Evolutionary conservation across 2,113 vertebrate genomes (phyloP).

Genomic region (Opisthocomus hoazin): DNA sequence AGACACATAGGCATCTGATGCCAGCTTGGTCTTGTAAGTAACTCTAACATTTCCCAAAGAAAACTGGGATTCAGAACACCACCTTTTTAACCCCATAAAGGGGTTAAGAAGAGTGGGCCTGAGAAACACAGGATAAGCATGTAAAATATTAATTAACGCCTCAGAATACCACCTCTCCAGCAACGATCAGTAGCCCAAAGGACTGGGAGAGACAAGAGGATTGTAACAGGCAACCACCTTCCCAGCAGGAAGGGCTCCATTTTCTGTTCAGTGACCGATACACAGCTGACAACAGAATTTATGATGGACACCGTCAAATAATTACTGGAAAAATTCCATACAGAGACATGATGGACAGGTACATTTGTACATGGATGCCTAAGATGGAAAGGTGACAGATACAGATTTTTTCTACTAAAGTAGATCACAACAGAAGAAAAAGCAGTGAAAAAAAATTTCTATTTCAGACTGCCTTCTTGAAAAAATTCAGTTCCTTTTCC

Average conservation of each 20-base stretch:
- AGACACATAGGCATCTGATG: background rate
- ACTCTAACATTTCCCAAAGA: background rate
- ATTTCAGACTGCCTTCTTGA: background rate
- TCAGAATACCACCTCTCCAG: background rate
- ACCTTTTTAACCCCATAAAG: background rate
- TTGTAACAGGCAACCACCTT: background rate
- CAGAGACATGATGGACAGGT: background rate
- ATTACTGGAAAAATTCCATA: background rate
- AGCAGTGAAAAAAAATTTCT: background rate
- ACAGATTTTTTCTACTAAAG: background rate
- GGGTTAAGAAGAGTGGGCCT: background rate
- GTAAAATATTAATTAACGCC: background rate
- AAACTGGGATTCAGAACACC: background rate
- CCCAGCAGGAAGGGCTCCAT: background rate
- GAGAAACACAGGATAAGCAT: background rate
- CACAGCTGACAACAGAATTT: background rate
- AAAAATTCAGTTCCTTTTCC: background rate
- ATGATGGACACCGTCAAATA: background rate
- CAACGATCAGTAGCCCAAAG: background rate
- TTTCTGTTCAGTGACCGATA: background rate
- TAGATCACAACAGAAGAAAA: background rate
- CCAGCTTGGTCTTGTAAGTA: background rate
- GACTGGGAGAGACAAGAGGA: background rate
- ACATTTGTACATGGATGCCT: background rate
- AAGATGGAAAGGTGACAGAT: background rate